Conservation (phyloP, 2,113 vertebrate genomes). For the Rhinolophus sinicus region DNA sequence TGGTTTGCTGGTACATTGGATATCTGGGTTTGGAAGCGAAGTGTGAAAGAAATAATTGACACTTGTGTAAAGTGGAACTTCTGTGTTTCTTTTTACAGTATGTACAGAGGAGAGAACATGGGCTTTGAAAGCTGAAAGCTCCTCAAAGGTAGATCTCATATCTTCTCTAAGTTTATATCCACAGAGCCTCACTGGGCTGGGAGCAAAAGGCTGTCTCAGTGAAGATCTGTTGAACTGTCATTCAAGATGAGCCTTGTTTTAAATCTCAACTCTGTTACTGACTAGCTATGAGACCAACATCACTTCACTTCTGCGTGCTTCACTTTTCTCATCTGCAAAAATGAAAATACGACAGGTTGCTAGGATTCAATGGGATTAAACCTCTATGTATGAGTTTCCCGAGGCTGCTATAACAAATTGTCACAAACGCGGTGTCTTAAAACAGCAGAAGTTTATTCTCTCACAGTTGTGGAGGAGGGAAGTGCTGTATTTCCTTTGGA, state of each 20-base stretch:
- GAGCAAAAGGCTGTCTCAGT: neutral
- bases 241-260: neutral
- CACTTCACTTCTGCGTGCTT: neutral
- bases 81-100: neutral
- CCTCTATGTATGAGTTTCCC: fast-evolving
- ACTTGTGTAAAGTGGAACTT: fast-evolving
- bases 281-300: neutral
- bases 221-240: neutral
- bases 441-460: no score
- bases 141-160: neutral
- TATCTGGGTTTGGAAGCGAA: neutral
- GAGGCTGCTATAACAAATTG: neutral
- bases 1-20: neutral
- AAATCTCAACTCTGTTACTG: neutral
- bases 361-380: neutral
- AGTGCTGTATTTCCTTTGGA: fast-evolving
- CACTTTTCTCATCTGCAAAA: neutral
- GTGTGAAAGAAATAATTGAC: neutral
- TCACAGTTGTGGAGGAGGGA: no score
- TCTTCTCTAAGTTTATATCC: neutral
- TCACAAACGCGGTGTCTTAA: neutral
- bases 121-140: neutral
- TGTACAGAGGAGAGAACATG: neutral
- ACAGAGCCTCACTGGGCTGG: neutral
- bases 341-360: neutral